Evolutionary conservation across 2,888 invertebrate species (phyloP).

Genomic region (Ophion obscuratus): DNA sequence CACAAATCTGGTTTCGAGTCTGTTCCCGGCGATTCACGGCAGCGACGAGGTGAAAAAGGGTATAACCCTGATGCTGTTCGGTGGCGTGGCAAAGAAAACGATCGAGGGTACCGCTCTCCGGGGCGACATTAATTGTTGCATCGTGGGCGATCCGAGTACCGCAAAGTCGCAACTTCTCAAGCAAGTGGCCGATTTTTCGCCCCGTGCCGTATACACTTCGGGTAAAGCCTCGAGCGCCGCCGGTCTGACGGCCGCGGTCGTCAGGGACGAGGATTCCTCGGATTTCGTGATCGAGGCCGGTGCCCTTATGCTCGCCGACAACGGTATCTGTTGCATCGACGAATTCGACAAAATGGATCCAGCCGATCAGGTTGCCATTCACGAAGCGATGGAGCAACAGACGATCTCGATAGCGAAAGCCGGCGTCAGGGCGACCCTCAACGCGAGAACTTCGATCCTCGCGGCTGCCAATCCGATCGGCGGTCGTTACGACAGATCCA

Average conservation of each 20-base stretch:
- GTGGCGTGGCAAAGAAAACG: constrained; percentile 98
- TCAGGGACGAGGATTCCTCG: constrained; percentile 98
- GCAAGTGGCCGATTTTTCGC: constrained; percentile 97
- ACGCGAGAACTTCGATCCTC: constrained; percentile 98
- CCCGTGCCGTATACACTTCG: constrained; percentile 98
- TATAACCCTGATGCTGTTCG: constrained; percentile 97
- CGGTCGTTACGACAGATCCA: constrained; percentile 97
- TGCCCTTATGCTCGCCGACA: constrained; percentile 99
- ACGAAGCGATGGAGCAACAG: constrained; percentile 99
- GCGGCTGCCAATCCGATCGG: constrained; percentile 99
- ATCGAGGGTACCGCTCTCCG: constrained; percentile 95
- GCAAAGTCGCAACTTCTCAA: constrained; percentile 99
- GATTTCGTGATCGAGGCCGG: constrained; percentile 99
- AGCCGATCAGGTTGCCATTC: constrained; percentile 99
- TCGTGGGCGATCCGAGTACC: constrained; percentile 99
- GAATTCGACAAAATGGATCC: constrained; percentile 99
- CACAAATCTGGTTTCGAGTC: constrained; percentile 93
- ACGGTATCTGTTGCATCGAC: constrained; percentile 99
- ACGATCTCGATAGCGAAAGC: constrained; percentile 99
- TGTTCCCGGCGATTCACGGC: constrained; percentile 98
- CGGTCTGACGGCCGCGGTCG: constrained; percentile 99
- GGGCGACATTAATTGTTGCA: constrained; percentile 98
- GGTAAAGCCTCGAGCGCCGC: constrained; percentile 99
- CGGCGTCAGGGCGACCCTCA: constrained; percentile 97
- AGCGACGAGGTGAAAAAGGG: constrained; percentile 98